Evolutionary conservation across 2,797 vertebrate species (phyloP), one percentile per base, ranked within the genome.

Genomic region (Threskiornis aethiopicus): DNA sequence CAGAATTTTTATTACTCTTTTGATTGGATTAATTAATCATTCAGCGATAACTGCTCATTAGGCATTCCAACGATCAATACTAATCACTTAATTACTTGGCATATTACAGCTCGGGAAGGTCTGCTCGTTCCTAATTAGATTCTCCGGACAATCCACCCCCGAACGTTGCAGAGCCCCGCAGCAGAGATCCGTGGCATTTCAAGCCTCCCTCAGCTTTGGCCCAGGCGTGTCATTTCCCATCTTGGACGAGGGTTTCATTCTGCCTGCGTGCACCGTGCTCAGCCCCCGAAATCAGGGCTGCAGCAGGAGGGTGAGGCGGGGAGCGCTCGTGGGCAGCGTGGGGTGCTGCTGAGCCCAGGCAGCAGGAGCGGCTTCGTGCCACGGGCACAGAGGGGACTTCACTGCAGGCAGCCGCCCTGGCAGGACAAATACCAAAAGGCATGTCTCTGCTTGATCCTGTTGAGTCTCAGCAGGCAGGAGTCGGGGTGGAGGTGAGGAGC

Each of bases 41-140:
- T 96, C 69, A 41, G 82, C 92, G 96, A 95, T 96, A 97, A 96
- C 75, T 54, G 85, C 95, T 97, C 96, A 72, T 96, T 93, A 96
- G 69, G 73, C 89, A 93, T 97, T 92, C 95, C 77, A 90, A 87
- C 89, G 64, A 97, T 97, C 96, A 97, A 98, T 96, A 96, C 95
- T 96, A 97, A 98, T 97, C 97, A 91, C 96, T 96, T 96, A 97
- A 97, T 98, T 97, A 97, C 93, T 94, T 72, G 94, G 82, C 8
- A 0, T 95, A 67, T 96, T 95, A 85, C 77, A 87, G 69, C 52
- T 80, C 7, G 46, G 67, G 89, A 93, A 94, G 95, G 82, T 91
- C 94, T 94, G 90, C 75, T 96, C 49, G 3, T 77, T 92, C 70
- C 79, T 97, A 95, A 97, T 97, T 96, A 96, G 94, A 95, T 96